Conservation (phyloP, 2,797 vertebrate genomes). For the Macroramphosus scolopax region DNA sequence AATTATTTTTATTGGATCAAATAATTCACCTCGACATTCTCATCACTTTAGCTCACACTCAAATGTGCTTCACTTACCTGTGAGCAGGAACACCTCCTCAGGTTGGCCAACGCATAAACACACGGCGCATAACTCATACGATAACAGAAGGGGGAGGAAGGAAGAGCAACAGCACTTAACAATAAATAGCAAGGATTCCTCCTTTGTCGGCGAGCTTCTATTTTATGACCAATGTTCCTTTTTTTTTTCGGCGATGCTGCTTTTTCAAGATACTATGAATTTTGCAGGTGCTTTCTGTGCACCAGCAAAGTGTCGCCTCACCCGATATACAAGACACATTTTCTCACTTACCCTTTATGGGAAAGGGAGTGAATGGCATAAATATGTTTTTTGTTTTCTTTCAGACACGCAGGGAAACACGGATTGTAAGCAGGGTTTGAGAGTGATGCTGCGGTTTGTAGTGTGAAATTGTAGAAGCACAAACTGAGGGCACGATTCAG, state of each 20-base stretch:
- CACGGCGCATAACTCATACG: slow-evolving; percentile 17
- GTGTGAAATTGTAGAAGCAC: not conserved
- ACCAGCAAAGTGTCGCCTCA: no score
- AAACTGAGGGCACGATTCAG: no score
- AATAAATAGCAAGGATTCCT: slow-evolving; percentile 13
- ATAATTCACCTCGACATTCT: slow-evolving; percentile 67
- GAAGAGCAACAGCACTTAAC: slow-evolving; percentile 21
- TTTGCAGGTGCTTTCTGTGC: no score
- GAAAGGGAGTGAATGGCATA: no score
- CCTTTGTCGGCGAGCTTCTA: slow-evolving; percentile 12
- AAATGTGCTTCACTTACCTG: slow-evolving; percentile 59
- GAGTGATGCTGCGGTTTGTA: not conserved
- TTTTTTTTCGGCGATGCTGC: not conserved
- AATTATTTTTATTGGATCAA: slow-evolving; percentile 75
- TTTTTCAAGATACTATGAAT: no score
- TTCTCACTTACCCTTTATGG: not conserved
- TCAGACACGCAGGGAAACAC: not conserved
- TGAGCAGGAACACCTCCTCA: slow-evolving; percentile 41
- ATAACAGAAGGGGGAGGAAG: slow-evolving; percentile 8
- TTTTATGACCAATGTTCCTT: slow-evolving; percentile 4
- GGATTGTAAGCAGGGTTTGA: slow-evolving; percentile 3
- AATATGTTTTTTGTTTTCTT: no score
- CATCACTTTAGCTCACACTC: slow-evolving; percentile 55
- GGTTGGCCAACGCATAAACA: slow-evolving; percentile 47
- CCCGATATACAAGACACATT: no score